Evolutionary conservation across 2,888 invertebrate species (phyloP), one percentile per base, ranked within the genome.

Genomic region (Heliconius charithonia): DNA sequence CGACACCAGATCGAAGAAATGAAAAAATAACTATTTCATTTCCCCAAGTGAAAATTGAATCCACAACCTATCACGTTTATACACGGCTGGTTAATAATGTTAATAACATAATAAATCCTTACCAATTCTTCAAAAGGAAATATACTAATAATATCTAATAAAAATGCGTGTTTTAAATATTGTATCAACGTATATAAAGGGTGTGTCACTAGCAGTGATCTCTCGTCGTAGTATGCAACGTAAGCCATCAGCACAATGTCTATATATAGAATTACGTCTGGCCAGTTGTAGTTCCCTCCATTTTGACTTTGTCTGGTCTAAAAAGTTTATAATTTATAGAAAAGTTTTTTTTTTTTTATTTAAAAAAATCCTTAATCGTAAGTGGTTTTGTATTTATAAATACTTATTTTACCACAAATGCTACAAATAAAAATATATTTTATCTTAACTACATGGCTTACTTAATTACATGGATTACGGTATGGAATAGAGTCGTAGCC

Each of bases 171-270:
- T 78, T 85, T 93, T 78, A 95, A 76, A 83, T 95, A 95, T 76
- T 91, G 86, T 0, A 87, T 86, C 0, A 94, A 86, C 1, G 93
- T 95, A 12, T 92, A 82, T 16, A 94, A 82, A 0, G 95, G 95
- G 84, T 95, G 95, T 0, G 92, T 94, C 29, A 95, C 88, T 16
- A 95, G 83, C 25, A 95, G 80, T 0, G 93, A 94, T 27, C 88
- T 87, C 1, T 93, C 88, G 67, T 95, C 89, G 83, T 95, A 95
- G 81, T 93, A 95, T 0, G 92, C 93, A 0, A 95, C 92, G 76
- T 95, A 95, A 0, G 93, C 83, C 92, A 95, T 93, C 19, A 95
- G 83, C 12, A 94, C 56, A 0, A 95, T 82, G 67, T 95, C 95
- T 2, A 92, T 4, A 72, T 92, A 92, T 19, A 95, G 82, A 4